Evolutionary conservation across 2,113 vertebrate species (phyloP), one percentile per base, ranked within the genome.

Genomic region (Sula dactylatra): DNA sequence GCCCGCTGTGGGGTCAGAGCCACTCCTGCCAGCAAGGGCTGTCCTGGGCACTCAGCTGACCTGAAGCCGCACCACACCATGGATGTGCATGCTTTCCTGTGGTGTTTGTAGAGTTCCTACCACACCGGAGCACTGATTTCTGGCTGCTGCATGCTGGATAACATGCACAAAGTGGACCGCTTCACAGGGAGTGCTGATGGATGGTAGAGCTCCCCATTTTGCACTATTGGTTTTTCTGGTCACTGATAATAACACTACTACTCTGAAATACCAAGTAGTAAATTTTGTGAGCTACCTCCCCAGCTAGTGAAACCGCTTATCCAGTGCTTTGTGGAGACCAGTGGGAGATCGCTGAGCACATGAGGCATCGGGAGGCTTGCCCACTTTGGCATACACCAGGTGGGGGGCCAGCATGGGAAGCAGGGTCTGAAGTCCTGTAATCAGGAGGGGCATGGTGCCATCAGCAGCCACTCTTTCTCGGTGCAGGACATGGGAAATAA

Each of bases 321-420:
- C n/a, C 31, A 8, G 61, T 12, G 40, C 31, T 49, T 20, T 62
- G 11, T 55, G 32, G 59, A 52, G 45, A 21, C 27, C 0, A 0
- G 6, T 52, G 9, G 29, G 31, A n/a, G 52, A 29, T 61, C 2
- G 1, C 26, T 0, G 1, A 66, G 18, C 50, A 27, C 29, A 9
- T 7, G 13, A 21, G 26, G 22, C 27, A 45, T 19, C 0, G 1
- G 19, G n/a, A 70, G 24, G 13, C 13, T 70, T 47, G 20, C 42
- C 17, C 0, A 1, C 5, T 0, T 1, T 44, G 66, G 52, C 17
- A 9, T 14, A 24, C 2, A 1, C 7, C 5, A 11, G 10, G 15
- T 3, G 7, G 10, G 31, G 10, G 15, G 36, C 7, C 44, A 44
- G 9, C 2, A 2, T 47, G 25, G 50, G 40, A 47, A 29, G 69